Base-by-base conservation (phyloP, 1,140 invertebrate species). In the Lycorma delicatula region DNA sequence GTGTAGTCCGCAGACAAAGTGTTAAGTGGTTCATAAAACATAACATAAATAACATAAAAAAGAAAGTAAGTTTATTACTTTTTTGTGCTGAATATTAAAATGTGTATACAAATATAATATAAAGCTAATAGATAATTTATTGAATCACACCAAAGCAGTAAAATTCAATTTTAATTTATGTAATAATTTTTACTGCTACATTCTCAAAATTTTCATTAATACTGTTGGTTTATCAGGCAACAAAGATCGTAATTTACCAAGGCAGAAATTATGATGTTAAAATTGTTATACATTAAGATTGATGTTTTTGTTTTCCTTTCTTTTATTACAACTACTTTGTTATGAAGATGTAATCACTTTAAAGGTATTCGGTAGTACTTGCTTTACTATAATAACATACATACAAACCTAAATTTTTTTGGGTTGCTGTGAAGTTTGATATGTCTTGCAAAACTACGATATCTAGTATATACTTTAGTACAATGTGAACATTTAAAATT, bases 401-500 rank as follows among this genome's bases (percentile, higher is more conserved):
- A 66, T 63, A 71, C 72, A 71, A 63, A 76, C 74, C 69, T 76
- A 53, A 75, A 81, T 64, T 77, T 78, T 13, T 76, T 69, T 54
- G 74, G 75, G 25, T 72, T 71, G 59, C 75, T 72, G 63, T 81
- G 80, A 31, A 74, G 68, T 60, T 75, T 76, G 0, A 79, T 75
- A 60, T 80, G 78, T 1, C 74, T 74, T n/a, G 79, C 65, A 60
- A 79, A 80, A 26, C 76, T 77, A 60, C 75, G 75, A 66, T 80
- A 81, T 62, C 79, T 78, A 49, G 75, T 73, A 60, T 79, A 81
- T 13, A 80, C 72, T 70, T 81, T 81, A 29, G 73, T 74, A 58
- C 80, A 81, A 60, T 79, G 73, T 20, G 75, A 74, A 64, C 80
- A 81, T 66, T 77, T 75, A 62, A 76, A 81, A 59, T 75, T 74